Evolutionary conservation across 2,113 vertebrate species (phyloP).

Genomic region (Burhinus oedicnemus): DNA sequence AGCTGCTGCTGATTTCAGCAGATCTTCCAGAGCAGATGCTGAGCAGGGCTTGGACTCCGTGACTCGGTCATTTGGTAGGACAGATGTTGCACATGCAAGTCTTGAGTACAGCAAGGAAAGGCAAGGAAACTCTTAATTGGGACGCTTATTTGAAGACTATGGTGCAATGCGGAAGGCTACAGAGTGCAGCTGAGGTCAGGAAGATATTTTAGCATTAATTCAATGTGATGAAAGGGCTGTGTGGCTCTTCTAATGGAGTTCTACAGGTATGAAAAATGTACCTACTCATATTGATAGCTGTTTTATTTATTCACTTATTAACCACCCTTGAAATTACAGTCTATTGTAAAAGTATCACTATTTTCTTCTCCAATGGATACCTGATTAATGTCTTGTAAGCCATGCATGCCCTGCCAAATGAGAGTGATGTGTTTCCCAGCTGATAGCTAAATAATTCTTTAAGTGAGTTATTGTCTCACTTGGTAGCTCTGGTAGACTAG

Average conservation of each 20-base stretch:
- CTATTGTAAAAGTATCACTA: slow-evolving; percentile 17
- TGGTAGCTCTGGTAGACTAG: background rate
- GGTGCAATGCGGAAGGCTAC: background rate
- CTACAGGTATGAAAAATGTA: background rate
- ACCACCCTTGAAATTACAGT: slow-evolving; percentile 30
- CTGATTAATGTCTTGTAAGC: slow-evolving; percentile 27
- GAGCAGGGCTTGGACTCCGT: background rate
- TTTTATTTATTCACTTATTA: slow-evolving; percentile 52
- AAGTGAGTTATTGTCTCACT: background rate
- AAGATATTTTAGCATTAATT: slow-evolving; percentile 5
- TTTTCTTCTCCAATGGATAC: slow-evolving; percentile 21
- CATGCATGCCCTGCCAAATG: background rate
- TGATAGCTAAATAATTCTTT: slow-evolving; percentile 22
- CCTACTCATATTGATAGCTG: background rate
- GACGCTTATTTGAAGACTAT: background rate
- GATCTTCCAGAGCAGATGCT: background rate
- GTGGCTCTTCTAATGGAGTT: background rate
- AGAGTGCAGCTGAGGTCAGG: background rate
- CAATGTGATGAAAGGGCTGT: background rate
- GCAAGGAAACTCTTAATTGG: background rate
- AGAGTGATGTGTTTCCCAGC: background rate
- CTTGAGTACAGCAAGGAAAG: background rate
- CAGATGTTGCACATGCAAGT: slow-evolving; percentile 9
- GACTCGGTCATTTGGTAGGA: background rate
- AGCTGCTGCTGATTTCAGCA: background rate